phyloP scores from a whole-genome alignment of 2,797 vertebrate species.

The Poecilia velifera region DNA sequence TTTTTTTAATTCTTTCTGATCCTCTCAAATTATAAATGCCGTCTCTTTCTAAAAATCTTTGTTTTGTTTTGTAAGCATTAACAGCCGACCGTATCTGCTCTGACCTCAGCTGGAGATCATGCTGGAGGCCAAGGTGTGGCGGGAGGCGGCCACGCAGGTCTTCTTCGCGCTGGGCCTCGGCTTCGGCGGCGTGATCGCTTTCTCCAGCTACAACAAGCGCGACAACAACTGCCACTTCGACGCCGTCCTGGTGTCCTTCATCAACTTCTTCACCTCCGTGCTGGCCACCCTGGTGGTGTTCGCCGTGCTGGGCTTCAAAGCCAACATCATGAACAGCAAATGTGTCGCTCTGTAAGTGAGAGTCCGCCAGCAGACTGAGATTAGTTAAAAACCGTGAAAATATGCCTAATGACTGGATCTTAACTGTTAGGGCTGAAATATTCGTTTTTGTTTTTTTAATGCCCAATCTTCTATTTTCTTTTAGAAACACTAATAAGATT shows the following conservation, averaged over 20 bases:
- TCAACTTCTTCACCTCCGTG: constrained; percentile 98
- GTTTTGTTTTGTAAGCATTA: background rate
- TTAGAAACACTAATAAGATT: constrained; percentile 89
- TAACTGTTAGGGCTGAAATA: background rate
- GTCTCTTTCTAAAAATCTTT: too few species aligned
- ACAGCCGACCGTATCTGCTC: background rate
- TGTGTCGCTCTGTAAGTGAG: constrained; percentile 84
- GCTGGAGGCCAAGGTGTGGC: constrained; percentile 96
- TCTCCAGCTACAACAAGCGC: constrained; percentile 99
- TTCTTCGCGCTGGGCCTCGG: constrained; percentile 97
- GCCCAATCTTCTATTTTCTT: background rate
- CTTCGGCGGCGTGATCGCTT: constrained; percentile 98
- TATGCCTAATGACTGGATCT: background rate
- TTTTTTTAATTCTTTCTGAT: too few species aligned
- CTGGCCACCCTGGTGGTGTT: constrained; percentile 98
- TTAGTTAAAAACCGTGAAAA: background rate
- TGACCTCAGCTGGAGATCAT: constrained; percentile 92
- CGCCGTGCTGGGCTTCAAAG: constrained; percentile 97
- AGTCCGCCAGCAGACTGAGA: background rate
- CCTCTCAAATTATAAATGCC: too few species aligned
- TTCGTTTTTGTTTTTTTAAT: too few species aligned
- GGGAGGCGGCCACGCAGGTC: constrained; percentile 97
- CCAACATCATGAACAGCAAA: constrained; percentile 92
- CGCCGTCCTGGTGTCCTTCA: constrained; percentile 94
- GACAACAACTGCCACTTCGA: constrained; percentile 99